Conservation (phyloP, 2,797 vertebrate species). For the Chloroceryle amazona region DNA sequence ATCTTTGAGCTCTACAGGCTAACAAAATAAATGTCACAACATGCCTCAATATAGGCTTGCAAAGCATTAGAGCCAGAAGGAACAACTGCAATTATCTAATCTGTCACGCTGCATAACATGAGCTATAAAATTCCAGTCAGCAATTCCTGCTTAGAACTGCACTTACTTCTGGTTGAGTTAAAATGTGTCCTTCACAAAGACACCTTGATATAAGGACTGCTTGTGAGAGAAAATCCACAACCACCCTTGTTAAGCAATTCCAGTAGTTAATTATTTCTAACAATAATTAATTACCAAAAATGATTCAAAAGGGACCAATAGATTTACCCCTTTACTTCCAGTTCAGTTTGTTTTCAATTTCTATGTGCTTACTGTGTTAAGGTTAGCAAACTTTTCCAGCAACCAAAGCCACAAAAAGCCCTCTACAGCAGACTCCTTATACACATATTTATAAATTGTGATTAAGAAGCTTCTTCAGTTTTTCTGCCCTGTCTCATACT, state of each 20-base stretch:
- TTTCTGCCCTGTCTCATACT: neutral
- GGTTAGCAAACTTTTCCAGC: neutral
- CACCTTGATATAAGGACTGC: neutral
- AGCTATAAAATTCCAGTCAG: constrained; percentile 1
- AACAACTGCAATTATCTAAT: constrained; percentile 17
- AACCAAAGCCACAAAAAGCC: neutral
- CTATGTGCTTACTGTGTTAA: neutral
- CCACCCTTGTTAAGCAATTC: neutral
- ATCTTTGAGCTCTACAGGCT: neutral
- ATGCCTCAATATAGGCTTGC: neutral
- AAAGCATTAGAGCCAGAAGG: neutral
- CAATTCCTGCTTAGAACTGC: neutral
- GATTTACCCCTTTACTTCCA: neutral
- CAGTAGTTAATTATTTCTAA: neutral
- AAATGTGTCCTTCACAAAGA: neutral
- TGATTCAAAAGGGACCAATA: neutral
- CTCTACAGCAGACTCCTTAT: neutral
- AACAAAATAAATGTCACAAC: constrained; percentile 9
- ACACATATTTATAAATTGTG: neutral
- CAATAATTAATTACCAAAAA: neutral
- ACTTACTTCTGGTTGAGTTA: neutral
- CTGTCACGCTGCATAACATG: neutral
- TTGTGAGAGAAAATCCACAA: constrained; percentile 1
- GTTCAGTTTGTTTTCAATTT: neutral
- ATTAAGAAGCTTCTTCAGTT: neutral